Percentiles rank a stretch among this genome's conserved stretches.
Evolutionary conservation across 2,797 vertebrate genomes (phyloP).

Genomic region (Sebastiscus tertius): DNA sequence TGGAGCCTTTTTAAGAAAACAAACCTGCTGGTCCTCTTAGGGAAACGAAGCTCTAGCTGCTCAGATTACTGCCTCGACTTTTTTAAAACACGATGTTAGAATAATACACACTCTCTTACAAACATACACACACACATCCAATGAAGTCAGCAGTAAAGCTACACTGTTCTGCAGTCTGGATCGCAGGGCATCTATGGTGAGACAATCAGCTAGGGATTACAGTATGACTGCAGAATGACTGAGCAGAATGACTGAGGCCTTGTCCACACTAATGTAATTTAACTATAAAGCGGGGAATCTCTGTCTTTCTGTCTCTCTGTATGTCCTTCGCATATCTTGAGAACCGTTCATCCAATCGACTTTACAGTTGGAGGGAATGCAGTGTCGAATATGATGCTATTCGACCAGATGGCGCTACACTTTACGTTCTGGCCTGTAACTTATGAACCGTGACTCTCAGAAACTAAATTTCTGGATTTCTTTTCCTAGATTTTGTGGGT

Average conservation of each 20-base stretch:
- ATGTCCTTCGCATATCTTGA: no score
- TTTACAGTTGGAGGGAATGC: no score
- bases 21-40: slow-evolving; percentile 68
- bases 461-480: no score
- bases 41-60: slow-evolving; percentile 66
- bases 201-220: slow-evolving; percentile 22
- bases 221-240: no score
- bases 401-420: no score
- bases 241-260: neutral
- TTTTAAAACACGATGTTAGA: slow-evolving; percentile 66
- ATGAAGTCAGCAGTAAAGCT: slow-evolving; percentile 15
- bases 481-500: no score
- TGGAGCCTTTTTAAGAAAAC: slow-evolving; percentile 71
- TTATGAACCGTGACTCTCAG: no score
- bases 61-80: slow-evolving; percentile 66
- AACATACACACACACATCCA: slow-evolving; percentile 30
- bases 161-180: slow-evolving; percentile 24
- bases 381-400: no score
- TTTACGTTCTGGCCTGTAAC: no score
- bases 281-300: no score
- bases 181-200: slow-evolving; percentile 13
- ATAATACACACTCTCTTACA: slow-evolving; percentile 53
- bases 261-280: neutral
- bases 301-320: no score
- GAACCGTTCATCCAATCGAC: no score